Conservation (phyloP, 2,888 invertebrate species). For the Trypoxylon attenuatum region DNA sequence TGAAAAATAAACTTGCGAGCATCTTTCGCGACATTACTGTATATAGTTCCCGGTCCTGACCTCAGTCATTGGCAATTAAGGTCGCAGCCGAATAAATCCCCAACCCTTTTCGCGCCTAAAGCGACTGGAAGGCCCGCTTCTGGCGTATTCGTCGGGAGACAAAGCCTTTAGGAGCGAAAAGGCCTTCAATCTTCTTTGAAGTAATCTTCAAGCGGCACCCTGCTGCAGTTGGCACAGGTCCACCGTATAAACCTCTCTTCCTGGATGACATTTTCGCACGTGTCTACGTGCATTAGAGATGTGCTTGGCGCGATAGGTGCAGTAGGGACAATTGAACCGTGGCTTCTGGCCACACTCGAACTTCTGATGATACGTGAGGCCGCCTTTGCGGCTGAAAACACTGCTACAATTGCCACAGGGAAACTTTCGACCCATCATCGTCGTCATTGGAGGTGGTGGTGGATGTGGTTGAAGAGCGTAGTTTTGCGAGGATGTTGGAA, state of each 20-base stretch:
- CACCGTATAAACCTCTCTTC: conserved; percentile 49
- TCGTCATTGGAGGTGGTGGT: neutral
- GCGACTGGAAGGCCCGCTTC: too few relatives aligned
- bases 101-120: too few relatives aligned
- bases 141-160: too few relatives aligned
- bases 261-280: conserved; percentile 58
- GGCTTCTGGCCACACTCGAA: conserved; percentile 64
- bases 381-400: conserved; percentile 58
- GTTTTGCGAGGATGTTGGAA: conserved; percentile 5
- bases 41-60: too few relatives aligned
- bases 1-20: too few relatives aligned
- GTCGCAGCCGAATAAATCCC: too few relatives aligned
- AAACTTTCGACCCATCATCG: conserved; percentile 27
- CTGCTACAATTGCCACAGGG: conserved; percentile 56
- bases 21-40: too few relatives aligned
- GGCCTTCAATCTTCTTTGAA: neutral
- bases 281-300: conserved; percentile 62
- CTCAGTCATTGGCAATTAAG: too few relatives aligned
- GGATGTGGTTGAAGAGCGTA: conserved; percentile 6
- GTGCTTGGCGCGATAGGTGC: conserved; percentile 58
- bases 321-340: conserved; percentile 65
- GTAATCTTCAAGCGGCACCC: conserved; percentile 19
- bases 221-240: conserved; percentile 45
- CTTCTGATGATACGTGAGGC: conserved; percentile 57
- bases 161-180: too few relatives aligned